Conservation (phyloP, 1,140 invertebrate species). For the Tenebrio molitor region DNA sequence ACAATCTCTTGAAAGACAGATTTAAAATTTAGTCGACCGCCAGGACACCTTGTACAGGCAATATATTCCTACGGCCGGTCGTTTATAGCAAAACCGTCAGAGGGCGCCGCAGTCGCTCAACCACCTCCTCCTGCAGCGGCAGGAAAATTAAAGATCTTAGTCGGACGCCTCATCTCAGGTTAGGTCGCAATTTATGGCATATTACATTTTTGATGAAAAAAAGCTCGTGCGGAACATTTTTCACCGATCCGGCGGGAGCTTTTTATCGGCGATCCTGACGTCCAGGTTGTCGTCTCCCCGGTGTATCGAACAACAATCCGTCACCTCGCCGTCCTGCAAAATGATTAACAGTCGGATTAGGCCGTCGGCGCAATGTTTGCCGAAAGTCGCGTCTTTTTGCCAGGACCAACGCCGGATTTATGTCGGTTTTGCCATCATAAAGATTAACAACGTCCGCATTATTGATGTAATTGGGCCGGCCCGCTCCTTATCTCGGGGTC, state of each 20-base stretch:
- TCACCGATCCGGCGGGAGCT: not conserved
- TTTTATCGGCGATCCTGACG: not conserved
- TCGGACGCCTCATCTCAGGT: not conserved
- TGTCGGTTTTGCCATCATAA: not conserved
- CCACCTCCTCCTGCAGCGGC: too few species aligned
- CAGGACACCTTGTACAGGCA: too few species aligned
- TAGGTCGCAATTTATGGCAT: constrained; percentile 10
- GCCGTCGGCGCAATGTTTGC: not conserved
- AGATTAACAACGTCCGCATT: constrained; percentile 1
- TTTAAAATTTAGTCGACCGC: too few species aligned
- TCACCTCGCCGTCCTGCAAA: not conserved
- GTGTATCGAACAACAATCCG: constrained; percentile 10
- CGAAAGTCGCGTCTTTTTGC: not conserved
- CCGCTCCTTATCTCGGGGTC: too few species aligned
- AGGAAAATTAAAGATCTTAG: not conserved
- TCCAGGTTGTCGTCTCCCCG: not conserved
- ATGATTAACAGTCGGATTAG: constrained; percentile 4
- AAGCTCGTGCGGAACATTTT: constrained; percentile 10
- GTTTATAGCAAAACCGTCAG: too few species aligned
- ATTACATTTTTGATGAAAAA: constrained; percentile 11
- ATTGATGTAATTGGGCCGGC: constrained; percentile 2
- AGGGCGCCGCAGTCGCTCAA: too few species aligned
- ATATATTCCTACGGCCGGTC: too few species aligned
- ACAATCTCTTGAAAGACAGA: too few species aligned
- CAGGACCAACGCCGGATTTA: not conserved